Percentiles rank a stretch among this genome's conserved stretches.
These are phyloP conservation scores for Falco naumanni DNA, from an alignment of 2,797 vertebrate genomes.

Conservation along the genomic window DNA sequence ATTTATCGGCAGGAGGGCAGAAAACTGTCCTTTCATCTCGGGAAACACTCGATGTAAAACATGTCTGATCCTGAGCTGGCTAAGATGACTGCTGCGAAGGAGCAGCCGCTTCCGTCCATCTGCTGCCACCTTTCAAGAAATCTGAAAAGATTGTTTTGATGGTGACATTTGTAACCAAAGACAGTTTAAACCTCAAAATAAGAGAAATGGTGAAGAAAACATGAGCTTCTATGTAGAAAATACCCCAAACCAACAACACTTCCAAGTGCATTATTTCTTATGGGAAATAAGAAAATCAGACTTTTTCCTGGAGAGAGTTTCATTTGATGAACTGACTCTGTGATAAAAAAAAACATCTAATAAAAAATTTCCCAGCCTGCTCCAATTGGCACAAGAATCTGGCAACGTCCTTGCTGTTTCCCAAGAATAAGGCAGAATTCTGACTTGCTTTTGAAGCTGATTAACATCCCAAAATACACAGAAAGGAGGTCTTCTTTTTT, in stretches of 20 bases:
- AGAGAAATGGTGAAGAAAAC: neutral
- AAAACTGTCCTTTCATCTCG: neutral
- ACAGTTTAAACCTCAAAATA: neutral
- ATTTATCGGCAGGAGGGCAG: neutral
- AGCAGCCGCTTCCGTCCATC: neutral
- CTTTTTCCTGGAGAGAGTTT: constrained; percentile 39
- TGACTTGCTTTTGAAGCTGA: constrained; percentile 40
- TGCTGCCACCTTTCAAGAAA: neutral
- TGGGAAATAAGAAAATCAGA: constrained; percentile 26
- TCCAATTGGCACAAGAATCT: constrained; percentile 30
- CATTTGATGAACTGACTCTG: constrained; percentile 28
- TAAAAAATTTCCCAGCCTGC: constrained; percentile 46
- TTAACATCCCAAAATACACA: constrained; percentile 62
- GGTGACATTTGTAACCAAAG: neutral
- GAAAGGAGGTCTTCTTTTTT: constrained; percentile 70
- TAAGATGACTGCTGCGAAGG: neutral
- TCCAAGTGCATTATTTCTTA: neutral
- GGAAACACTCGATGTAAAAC: neutral
- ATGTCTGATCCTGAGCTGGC: neutral
- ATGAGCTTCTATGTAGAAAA: neutral
- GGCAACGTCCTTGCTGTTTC: constrained; percentile 52
- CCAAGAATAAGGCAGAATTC: constrained; percentile 53
- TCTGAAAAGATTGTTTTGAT: neutral
- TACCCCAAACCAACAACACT: neutral
- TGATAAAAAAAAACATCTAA: neutral